phyloP scores from a whole-genome alignment of 2,797 vertebrate genomes.

The Aldrovandia affinis region DNA sequence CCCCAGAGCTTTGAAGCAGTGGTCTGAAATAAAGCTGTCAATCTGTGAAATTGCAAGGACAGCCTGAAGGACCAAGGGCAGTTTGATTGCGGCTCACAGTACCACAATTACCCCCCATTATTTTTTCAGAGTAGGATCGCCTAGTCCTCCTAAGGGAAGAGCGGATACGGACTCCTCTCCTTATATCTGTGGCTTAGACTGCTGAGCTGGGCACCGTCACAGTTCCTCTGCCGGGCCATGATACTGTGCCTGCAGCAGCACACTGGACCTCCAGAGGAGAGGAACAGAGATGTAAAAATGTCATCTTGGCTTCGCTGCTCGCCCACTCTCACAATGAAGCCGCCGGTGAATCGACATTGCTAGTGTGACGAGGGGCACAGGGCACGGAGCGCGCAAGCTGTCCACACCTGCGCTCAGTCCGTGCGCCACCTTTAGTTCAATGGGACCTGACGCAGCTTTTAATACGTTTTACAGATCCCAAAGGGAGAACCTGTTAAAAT shows the following conservation, averaged over 20 bases:
- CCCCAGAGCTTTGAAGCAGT: slow-evolving; percentile 20
- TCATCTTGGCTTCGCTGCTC: background rate
- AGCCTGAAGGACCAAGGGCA: slow-evolving; percentile 35
- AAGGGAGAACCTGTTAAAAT: no score
- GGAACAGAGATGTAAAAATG: slow-evolving; percentile 2
- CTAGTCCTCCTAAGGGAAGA: background rate
- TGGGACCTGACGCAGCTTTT: no score
- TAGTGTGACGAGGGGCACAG: background rate
- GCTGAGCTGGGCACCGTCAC: slow-evolving; percentile 8
- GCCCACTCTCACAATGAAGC: background rate
- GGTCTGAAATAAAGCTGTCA: slow-evolving; percentile 52
- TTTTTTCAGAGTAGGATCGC: slow-evolving; percentile 21
- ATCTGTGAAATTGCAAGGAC: slow-evolving; percentile 44
- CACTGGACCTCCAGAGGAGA: background rate
- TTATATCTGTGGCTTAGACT: background rate
- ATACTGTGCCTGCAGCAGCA: background rate
- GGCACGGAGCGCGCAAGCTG: no score
- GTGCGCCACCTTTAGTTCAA: no score
- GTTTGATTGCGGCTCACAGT: slow-evolving; percentile 18
- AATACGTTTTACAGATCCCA: no score
- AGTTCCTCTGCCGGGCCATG: background rate
- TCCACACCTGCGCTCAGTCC: no score
- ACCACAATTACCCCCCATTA: slow-evolving; percentile 32
- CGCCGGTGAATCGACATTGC: background rate
- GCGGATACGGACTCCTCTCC: background rate